Base-by-base conservation (phyloP, 2,888 invertebrate species). In the Oegoconia quadripuncta region DNA sequence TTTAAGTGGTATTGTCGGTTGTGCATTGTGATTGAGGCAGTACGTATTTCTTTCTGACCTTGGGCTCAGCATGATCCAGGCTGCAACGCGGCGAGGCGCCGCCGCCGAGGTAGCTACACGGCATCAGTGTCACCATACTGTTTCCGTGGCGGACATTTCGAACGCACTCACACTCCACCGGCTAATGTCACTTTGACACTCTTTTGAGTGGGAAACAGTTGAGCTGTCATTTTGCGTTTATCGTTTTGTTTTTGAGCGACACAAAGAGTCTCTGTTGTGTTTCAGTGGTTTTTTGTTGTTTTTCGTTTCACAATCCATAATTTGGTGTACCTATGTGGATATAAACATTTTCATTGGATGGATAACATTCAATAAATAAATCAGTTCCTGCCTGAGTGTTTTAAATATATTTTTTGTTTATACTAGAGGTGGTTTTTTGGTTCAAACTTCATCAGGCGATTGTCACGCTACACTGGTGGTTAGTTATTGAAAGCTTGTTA, bases 121-220 rank as follows among this genome's bases (percentile, higher is more conserved):
- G 90, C 90, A 91, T 90, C 84, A 91, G 88, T 64, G 90, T 90
- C 88, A 91, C 90, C 90, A 91, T 90, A 70, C 70, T 80, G 70
- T 60, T 64, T 62, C 34, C 26, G 46, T 58, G 63, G 50, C 59
- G 62, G 52, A 51, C 65, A 64, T 64, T 55, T 53, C 55, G 59
- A 53, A 64, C 69, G 64, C 73, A 64, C 68, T 64, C 64, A 68
- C 68, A 72, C 73, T 59, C 51, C 57, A 61, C 67, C 66, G 52
- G 51, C 52, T 47, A 73, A 69, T 64, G 69, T 77, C 84, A 79
- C 82, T 74, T 59, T 74, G 72, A 78, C 78, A 82, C 82, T 73
- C 70, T 57, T 77, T 75, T 72, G 67, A 62, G 72, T 67, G 71
- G 63, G 55, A 67, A 64, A 72, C 51, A 71, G 71, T 75, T 68